These are phyloP conservation scores for Drosophila picticornis DNA, from an alignment of 2,888 invertebrate genomes.

Conservation along the genomic window DNA sequence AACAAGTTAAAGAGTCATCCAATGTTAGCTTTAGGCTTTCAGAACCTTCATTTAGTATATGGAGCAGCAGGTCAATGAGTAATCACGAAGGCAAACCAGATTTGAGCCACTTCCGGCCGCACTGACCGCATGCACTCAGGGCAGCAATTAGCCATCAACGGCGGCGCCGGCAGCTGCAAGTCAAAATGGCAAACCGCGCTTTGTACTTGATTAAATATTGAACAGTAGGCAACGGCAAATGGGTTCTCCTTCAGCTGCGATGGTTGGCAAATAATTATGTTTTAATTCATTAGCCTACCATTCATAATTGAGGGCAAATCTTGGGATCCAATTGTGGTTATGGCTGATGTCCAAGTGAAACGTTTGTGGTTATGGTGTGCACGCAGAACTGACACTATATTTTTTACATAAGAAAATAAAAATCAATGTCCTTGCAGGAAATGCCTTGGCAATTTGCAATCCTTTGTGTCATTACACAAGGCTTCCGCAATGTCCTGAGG, in stretches of 20 bases:
- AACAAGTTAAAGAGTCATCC: not conserved
- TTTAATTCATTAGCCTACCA: slow-evolving; percentile 46
- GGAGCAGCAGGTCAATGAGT: not conserved
- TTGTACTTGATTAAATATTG: slow-evolving; percentile 64
- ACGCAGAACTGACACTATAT: slow-evolving; percentile 24
- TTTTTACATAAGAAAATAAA: slow-evolving; percentile 37
- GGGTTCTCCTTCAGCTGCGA: slow-evolving; percentile 8
- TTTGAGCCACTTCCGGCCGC: slow-evolving; percentile 22
- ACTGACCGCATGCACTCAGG: slow-evolving; percentile 11
- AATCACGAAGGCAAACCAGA: slow-evolving; percentile 12
- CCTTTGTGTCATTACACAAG: slow-evolving; percentile 84
- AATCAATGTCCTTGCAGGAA: slow-evolving; percentile 77
- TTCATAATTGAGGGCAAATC: slow-evolving; percentile 53
- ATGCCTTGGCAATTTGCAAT: slow-evolving; percentile 81
- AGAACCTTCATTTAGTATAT: not conserved
- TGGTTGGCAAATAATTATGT: slow-evolving; percentile 59
- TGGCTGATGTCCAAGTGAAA: slow-evolving; percentile 20
- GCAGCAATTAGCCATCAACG: slow-evolving; percentile 29
- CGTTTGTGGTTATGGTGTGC: slow-evolving; percentile 1
- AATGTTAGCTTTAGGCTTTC: not conserved
- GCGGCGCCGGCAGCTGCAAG: slow-evolving; percentile 3
- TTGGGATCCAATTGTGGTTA: slow-evolving; percentile 34
- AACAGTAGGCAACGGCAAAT: slow-evolving; percentile 25
- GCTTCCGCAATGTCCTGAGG: slow-evolving; percentile 71
- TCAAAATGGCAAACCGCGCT: slow-evolving; percentile 39